Evolutionary conservation across 2,888 invertebrate genomes (phyloP).

Genomic region (Dione vanillae): DNA sequence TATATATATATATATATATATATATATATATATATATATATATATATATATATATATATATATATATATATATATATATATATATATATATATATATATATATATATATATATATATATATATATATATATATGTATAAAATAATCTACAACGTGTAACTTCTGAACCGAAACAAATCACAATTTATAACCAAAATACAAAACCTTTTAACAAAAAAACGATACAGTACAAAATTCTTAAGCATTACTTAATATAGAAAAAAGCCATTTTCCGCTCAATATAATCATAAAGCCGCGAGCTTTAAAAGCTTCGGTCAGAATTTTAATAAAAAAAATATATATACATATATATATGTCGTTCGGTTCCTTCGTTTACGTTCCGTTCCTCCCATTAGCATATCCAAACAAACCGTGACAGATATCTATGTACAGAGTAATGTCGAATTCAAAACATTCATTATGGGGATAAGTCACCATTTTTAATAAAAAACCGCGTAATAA

Average conservation of each 20-base stretch:
- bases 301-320: slow-evolving; percentile 61
- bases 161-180: not conserved
- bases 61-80: too few relatives aligned
- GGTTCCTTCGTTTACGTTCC: slow-evolving; percentile 4
- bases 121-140: not conserved
- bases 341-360: slow-evolving; percentile 50
- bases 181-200: not conserved
- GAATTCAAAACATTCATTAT: slow-evolving; percentile 68
- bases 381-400: slow-evolving; percentile 60
- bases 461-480: slow-evolving; percentile 74
- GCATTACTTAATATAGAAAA: slow-evolving; percentile 15
- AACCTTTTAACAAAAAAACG: slow-evolving; percentile 16
- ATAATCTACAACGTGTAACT: not conserved
- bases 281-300: slow-evolving; percentile 49
- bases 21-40: too few relatives aligned
- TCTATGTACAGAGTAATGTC: slow-evolving; percentile 60
- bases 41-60: too few relatives aligned
- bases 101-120: too few relatives aligned
- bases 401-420: slow-evolving; percentile 75
- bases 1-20: too few relatives aligned
- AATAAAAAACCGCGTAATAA: slow-evolving; percentile 81
- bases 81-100: too few relatives aligned
- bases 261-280: slow-evolving; percentile 50
- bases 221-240: slow-evolving; percentile 14
- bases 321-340: slow-evolving; percentile 57